These are phyloP conservation scores for Danio kyathit DNA, from an alignment of 2,797 vertebrate genomes.

Conservation along the genomic window DNA sequence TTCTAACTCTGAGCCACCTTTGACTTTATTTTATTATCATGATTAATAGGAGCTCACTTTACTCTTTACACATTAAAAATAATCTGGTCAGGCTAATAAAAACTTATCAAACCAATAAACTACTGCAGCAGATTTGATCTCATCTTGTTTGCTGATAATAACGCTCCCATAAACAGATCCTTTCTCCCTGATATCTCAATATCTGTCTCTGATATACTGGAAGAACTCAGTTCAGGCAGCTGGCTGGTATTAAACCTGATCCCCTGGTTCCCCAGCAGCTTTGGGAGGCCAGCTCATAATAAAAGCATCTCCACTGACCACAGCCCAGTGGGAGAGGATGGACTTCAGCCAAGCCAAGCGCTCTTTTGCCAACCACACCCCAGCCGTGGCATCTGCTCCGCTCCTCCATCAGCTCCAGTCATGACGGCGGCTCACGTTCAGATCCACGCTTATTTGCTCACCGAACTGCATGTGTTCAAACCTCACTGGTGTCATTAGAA, in stretches of 20 bases:
- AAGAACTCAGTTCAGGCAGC: constrained; percentile 72
- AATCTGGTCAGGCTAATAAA: not conserved
- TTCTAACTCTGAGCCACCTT: too few species aligned
- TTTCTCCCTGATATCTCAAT: constrained; percentile 51
- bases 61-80: constrained; percentile 20
- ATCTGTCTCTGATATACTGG: constrained; percentile 21
- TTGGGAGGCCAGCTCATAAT: constrained; percentile 79
- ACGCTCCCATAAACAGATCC: not conserved
- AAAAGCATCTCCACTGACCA: constrained; percentile 78
- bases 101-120: not conserved
- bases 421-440: constrained; percentile 66
- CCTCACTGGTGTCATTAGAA: constrained; percentile 55
- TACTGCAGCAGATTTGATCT: not conserved
- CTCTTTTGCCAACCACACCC: constrained; percentile 75
- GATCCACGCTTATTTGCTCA: constrained; percentile 55
- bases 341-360: constrained; percentile 79
- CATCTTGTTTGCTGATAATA: not conserved
- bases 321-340: constrained; percentile 73
- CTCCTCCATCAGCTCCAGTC: constrained; percentile 64
- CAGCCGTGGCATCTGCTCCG: constrained; percentile 76
- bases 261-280: constrained; percentile 76
- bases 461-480: constrained; percentile 34
- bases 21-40: too few species aligned
- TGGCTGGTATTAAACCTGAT: constrained; percentile 83
- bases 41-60: constrained; percentile 47